Percentiles rank a stretch among this genome's conserved stretches.
Conservation (phyloP, 1,140 invertebrate species). For the Temnothorax curvispinosus region DNA sequence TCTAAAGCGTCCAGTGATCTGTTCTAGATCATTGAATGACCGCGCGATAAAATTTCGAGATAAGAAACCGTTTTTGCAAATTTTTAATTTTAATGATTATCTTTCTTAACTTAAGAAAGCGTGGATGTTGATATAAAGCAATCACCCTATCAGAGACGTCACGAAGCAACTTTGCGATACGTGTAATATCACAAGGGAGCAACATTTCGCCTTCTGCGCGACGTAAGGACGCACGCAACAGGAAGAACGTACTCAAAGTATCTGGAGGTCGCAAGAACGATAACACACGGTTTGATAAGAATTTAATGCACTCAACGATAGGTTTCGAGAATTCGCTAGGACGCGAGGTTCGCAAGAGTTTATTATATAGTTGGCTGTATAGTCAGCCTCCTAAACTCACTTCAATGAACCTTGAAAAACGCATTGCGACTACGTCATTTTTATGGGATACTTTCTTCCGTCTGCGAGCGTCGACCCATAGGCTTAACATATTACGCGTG, state of each 20-base stretch:
- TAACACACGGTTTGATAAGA: constrained; percentile 10
- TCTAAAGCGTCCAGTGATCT: background rate
- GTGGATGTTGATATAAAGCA: constrained; percentile 64
- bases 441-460: constrained; percentile 34
- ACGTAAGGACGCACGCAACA: background rate
- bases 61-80: background rate
- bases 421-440: background rate
- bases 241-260: constrained; percentile 11
- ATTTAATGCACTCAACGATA: background rate
- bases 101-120: background rate
- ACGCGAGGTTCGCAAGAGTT: background rate
- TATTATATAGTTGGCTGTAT: background rate
- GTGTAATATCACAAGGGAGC: constrained; percentile 63
- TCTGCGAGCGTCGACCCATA: constrained; percentile 61
- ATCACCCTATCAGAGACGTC: constrained; percentile 70
- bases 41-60: background rate
- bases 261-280: background rate
- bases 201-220: constrained; percentile 60
- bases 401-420: background rate
- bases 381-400: background rate
- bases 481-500: constrained; percentile 65
- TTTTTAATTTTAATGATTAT: background rate
- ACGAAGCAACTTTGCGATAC: constrained; percentile 69
- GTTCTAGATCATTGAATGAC: background rate
- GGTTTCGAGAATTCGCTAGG: background rate